Conservation (phyloP, 2,113 vertebrate genomes). For the Aldabrachelys gigantea region DNA sequence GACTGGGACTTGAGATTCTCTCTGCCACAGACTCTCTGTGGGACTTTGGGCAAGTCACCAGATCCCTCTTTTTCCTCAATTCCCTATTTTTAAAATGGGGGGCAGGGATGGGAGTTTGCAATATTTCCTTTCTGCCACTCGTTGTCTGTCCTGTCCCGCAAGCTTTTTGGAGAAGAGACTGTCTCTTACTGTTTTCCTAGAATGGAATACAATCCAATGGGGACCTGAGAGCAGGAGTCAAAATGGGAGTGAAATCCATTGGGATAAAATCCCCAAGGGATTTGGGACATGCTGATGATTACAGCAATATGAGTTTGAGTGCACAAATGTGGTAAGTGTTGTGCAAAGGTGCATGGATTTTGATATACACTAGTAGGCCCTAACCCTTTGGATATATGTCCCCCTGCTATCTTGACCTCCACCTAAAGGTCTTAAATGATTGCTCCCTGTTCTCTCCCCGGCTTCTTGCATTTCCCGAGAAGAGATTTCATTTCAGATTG, state of each 20-base stretch:
- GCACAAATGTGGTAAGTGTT: neutral
- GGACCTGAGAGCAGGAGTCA: neutral
- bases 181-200: neutral
- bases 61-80: neutral
- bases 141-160: neutral
- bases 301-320: neutral
- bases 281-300: neutral
- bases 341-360: neutral
- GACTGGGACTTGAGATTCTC: neutral
- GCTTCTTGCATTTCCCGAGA: neutral
- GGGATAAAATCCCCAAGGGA: neutral
- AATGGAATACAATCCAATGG: neutral
- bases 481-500: slow-evolving; percentile 67
- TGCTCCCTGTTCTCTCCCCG: neutral
- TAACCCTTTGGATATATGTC: neutral
- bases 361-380: neutral
- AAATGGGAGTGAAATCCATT: neutral
- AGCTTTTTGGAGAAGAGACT: neutral
- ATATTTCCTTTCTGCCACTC: neutral
- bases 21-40: neutral
- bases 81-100: neutral
- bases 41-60: neutral
- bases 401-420: neutral
- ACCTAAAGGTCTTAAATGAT: neutral
- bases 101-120: rapidly evolving